These are phyloP conservation scores for Tribolium castaneum DNA, from an alignment of 1,140 invertebrate species.

Conservation along the genomic window DNA sequence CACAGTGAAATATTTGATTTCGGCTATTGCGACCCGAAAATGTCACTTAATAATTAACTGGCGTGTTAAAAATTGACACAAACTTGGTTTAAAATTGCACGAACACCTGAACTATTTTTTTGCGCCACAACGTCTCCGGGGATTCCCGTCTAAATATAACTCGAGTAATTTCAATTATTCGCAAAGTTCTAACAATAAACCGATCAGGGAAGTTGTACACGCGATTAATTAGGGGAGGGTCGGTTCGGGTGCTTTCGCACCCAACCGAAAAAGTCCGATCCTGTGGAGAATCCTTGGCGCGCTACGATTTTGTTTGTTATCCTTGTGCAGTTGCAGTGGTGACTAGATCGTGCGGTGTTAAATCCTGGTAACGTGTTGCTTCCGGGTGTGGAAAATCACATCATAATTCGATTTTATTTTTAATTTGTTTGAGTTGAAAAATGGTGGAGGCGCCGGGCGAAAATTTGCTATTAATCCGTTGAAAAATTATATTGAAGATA, in stretches of 20 bases:
- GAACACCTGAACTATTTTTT: too few species aligned
- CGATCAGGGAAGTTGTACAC: neutral
- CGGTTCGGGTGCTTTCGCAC: neutral
- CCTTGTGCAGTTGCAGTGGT: conserved; percentile 30
- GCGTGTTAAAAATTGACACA: too few species aligned
- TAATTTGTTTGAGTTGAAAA: neutral
- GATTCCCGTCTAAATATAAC: too few species aligned
- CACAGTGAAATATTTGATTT: too few species aligned
- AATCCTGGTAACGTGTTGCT: conserved; percentile 11
- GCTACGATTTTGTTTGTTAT: conserved; percentile 28
- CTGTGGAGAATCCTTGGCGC: neutral
- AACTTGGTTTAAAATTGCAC: too few species aligned
- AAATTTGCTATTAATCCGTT: neutral
- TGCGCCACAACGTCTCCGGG: too few species aligned
- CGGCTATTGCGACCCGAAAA: too few species aligned
- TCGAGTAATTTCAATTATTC: too few species aligned
- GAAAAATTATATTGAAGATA: too few species aligned
- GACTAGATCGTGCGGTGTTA: conserved; percentile 11
- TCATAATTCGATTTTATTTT: too few species aligned
- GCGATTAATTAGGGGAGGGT: neutral
- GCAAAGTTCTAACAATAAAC: neutral
- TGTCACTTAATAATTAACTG: too few species aligned
- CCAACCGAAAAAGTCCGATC: neutral
- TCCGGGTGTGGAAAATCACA: neutral
- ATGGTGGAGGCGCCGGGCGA: neutral